These are phyloP conservation scores for Tiliacea aurago DNA, from an alignment of 2,888 invertebrate species.

Conservation along the genomic window DNA sequence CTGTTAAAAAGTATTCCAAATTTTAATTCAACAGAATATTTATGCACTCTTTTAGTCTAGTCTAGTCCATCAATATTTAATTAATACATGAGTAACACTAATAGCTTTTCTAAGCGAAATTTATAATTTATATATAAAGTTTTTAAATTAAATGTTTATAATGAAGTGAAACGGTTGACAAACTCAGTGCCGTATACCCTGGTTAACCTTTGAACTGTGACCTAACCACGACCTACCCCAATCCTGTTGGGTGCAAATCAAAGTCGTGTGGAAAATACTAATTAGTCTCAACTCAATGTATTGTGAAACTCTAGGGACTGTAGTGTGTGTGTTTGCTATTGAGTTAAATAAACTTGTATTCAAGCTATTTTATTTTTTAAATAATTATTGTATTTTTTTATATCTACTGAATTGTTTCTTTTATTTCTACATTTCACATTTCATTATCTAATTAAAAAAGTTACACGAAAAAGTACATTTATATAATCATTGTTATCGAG, in stretches of 20 bases:
- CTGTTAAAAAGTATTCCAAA: background rate
- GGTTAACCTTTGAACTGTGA: slow-evolving; percentile 35
- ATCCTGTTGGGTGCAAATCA: slow-evolving; percentile 9
- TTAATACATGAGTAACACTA: background rate
- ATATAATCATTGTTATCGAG: background rate
- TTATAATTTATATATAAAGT: background rate
- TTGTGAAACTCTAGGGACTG: background rate
- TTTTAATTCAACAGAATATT: background rate
- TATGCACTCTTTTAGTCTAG: background rate
- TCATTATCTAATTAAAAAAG: background rate
- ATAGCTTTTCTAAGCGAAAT: slow-evolving; percentile 11
- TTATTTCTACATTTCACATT: background rate
- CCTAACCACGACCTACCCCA: slow-evolving; percentile 39
- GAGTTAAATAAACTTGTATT: background rate
- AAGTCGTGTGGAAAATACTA: slow-evolving; percentile 28
- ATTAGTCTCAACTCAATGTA: slow-evolving; percentile 10
- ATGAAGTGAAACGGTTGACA: slow-evolving; percentile 47
- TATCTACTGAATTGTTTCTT: background rate
- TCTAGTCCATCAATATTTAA: slow-evolving; percentile 14
- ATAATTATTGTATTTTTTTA: background rate
- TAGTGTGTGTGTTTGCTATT: background rate
- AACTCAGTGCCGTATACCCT: slow-evolving; percentile 47
- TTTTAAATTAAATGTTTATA: slow-evolving; percentile 17
- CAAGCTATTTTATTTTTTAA: background rate
- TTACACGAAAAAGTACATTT: too few relatives aligned